These are phyloP conservation scores for Petrosia ficiformis DNA, from an alignment of 37 sponge, comb jelly and placozoan genomes.

Conservation along the genomic window DNA sequence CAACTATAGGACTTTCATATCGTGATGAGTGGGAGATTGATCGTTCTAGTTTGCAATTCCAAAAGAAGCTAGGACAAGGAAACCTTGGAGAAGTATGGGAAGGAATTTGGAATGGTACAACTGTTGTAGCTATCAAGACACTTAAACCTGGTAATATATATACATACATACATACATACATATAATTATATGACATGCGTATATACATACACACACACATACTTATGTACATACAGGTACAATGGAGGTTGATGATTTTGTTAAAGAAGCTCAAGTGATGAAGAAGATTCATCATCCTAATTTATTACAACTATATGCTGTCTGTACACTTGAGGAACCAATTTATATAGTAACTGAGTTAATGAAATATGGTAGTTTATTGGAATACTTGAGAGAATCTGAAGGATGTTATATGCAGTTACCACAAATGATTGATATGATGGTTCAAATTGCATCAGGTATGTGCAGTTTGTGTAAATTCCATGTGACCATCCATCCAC, in stretches of 20 bases:
- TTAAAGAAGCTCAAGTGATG: conserved; percentile 90
- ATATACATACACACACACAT: too few species aligned
- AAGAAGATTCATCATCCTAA: conserved; percentile 90
- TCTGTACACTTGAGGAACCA: conserved; percentile 89
- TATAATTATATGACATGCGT: too few species aligned
- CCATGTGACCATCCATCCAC: too few species aligned
- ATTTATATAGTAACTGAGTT: conserved; percentile 96
- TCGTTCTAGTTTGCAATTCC: conserved; percentile 60
- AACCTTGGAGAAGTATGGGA: conserved; percentile 91
- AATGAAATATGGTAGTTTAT: conserved; percentile 89
- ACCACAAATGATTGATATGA: conserved; percentile 86
- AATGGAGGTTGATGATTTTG: conserved; percentile 85
- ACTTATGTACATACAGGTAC: conserved; percentile 63
- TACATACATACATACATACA: too few species aligned
- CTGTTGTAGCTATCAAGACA: conserved; percentile 89
- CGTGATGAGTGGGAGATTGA: conserved; percentile 94
- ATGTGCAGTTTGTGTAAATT: too few species aligned
- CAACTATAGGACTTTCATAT: conserved; percentile 66
- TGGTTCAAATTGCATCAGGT: conserved; percentile 92
- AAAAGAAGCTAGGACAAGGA: conserved; percentile 78
- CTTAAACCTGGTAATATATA: conserved; percentile 66
- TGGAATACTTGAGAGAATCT: conserved; percentile 79
- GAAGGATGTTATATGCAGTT: conserved; percentile 71
- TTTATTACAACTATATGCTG: conserved; percentile 86
- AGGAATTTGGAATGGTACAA: conserved; percentile 79